Evolutionary conservation across 2,888 invertebrate genomes (phyloP), one percentile per base, ranked within the genome.

Genomic region (Hesperia comma): DNA sequence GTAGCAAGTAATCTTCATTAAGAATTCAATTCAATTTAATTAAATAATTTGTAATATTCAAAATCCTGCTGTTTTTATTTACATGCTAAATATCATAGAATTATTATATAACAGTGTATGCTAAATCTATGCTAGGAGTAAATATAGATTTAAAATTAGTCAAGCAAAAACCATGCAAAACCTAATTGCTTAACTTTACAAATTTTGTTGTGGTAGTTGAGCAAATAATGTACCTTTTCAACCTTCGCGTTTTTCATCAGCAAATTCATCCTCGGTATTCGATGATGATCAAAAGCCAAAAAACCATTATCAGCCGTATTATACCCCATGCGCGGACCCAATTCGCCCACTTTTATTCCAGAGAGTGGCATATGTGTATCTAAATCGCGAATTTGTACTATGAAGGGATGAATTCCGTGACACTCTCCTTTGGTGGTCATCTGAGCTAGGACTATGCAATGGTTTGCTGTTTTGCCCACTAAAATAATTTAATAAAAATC

Each of bases 211-310:
- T n/a, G n/a, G 7, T 43, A 43, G 8, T 15, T 0, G 1, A 17
- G 46, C 15, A 17, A 46, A 46, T 46, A 43, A 6, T 61, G 69
- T 60, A 86, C 87, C 81, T 87, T 84, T 63, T 83, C 73, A 74
- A 98, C 97, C 92, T 97, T 94, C 55, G 97, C 95, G 88, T 98
- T 96, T 85, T 97, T 97, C 98, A 98, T 98, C 66, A 98, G 88
- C 97, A 99, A 96, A 74, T 97, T 92, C 12, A 94, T 94, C 53
- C 98, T 93, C 0, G 99, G 98, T 80, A 99, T 96, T 71, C 98
- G 94, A 40, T 96, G 95, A 74, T 97, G 93, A 58, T 97, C 94
- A 68, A 99, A 96, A 0, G 96, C 96, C 56, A 99, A 91, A 84
- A 96, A 99, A 0, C 99, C 99, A 86, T 99, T 98, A 80, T 99